Conservation (phyloP, 2,113 vertebrate genomes). For the Bambusicola thoracicus region DNA sequence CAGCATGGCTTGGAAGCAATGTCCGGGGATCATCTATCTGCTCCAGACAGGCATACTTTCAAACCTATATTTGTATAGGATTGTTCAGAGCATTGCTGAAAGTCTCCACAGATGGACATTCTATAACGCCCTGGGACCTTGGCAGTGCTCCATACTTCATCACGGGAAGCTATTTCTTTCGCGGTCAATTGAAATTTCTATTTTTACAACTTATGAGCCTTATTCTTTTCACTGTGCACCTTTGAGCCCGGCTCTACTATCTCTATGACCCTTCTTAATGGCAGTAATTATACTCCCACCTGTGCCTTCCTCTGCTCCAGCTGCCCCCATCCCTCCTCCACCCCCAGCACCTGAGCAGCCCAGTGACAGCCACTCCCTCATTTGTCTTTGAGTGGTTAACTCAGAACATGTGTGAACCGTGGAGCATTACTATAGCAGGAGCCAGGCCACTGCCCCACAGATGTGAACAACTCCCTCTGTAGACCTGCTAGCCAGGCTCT, state of each 20-base stretch:
- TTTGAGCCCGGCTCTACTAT: neutral
- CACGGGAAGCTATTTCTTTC: neutral
- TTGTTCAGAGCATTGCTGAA: neutral
- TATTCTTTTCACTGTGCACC: neutral
- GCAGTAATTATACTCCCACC: neutral
- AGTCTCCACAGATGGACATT: neutral
- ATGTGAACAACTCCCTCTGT: fast-evolving
- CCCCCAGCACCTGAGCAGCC: fast-evolving
- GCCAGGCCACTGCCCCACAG: neutral
- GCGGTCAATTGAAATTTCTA: neutral
- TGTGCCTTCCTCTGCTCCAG: neutral
- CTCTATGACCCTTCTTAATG: neutral
- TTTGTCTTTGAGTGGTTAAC: no score
- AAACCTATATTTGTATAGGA: neutral
- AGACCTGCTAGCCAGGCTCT: neutral
- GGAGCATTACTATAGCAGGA: neutral
- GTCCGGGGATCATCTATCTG: neutral
- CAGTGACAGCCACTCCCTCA: fast-evolving
- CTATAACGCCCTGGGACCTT: fast-evolving
- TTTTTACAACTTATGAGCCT: neutral
- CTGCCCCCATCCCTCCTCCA: neutral
- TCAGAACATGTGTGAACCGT: neutral
- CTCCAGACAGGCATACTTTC: neutral
- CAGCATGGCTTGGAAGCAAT: neutral
- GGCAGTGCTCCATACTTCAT: neutral